Conservation (phyloP, 2,888 invertebrate species). For the Caenorhabditis zanzibari region DNA sequence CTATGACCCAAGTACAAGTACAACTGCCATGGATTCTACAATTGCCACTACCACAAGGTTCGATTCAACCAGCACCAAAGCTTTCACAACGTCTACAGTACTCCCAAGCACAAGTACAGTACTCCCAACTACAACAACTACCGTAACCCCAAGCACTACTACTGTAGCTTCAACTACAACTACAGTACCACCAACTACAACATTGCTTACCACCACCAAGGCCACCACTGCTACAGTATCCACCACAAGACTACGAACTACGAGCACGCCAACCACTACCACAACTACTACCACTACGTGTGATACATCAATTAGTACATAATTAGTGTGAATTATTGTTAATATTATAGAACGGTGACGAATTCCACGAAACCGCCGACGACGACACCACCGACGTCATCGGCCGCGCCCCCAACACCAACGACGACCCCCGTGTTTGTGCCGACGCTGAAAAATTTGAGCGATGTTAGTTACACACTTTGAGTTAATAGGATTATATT, state of each 20-base stretch:
- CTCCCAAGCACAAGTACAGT: background rate
- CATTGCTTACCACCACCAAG: background rate
- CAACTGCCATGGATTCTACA: background rate
- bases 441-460: conserved; percentile 69
- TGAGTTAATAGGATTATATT: too few relatives aligned
- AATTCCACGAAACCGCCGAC: conserved; percentile 48
- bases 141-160: too few relatives aligned
- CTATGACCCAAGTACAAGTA: conserved; percentile 17
- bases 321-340: conserved; percentile 11
- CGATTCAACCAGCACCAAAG: background rate
- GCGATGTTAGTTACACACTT: conserved; percentile 68
- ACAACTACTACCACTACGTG: conserved; percentile 35
- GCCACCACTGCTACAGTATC: background rate
- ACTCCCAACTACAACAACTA: background rate
- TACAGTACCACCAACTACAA: conserved; percentile 3
- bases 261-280: background rate
- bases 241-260: conserved; percentile 2
- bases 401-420: conserved; percentile 4
- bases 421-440: conserved; percentile 33
- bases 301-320: conserved; percentile 22
- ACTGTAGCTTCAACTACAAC: conserved; percentile 1
- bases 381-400: conserved; percentile 19
- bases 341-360: conserved; percentile 49
- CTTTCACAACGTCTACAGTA: conserved; percentile 3
- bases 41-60: conserved; percentile 1